phyloP scores from a whole-genome alignment of 2,113 vertebrate species.

The Rhadina sibilatrix region DNA sequence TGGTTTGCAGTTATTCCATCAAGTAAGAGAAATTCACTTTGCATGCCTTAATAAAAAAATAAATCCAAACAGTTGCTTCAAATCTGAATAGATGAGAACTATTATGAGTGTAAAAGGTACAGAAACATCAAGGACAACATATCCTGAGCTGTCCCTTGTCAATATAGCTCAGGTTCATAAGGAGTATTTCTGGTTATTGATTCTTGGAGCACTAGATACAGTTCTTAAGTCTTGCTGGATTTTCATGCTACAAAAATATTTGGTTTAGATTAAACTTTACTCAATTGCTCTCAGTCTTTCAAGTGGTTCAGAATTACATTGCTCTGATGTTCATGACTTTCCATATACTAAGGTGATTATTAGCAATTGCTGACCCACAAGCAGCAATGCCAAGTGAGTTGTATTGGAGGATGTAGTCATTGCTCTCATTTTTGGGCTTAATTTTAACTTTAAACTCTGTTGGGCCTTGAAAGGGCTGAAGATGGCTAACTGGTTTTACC shows the following conservation, averaged over 20 bases:
- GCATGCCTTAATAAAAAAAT: neutral
- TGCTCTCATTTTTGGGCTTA: neutral
- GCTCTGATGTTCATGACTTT: neutral
- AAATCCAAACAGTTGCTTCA: neutral
- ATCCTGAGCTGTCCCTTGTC: neutral
- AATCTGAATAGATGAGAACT: neutral
- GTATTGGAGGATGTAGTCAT: neutral
- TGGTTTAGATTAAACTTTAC: neutral
- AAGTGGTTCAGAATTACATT: neutral
- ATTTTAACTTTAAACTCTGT: neutral
- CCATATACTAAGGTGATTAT: neutral
- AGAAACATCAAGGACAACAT: neutral
- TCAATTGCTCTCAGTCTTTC: neutral
- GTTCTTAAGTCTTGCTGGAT: neutral
- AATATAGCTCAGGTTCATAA: accelerated
- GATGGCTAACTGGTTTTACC: neutral
- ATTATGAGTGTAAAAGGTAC: neutral
- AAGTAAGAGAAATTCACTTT: neutral
- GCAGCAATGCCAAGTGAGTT: neutral
- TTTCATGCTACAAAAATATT: neutral
- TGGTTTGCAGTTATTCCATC: neutral
- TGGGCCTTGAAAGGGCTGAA: neutral
- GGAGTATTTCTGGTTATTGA: neutral
- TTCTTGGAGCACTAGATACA: neutral
- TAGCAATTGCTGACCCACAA: neutral